Evolutionary conservation across 92 coral and sea anemone species (phyloP).

Genomic region (Epizoanthus fatuus): DNA sequence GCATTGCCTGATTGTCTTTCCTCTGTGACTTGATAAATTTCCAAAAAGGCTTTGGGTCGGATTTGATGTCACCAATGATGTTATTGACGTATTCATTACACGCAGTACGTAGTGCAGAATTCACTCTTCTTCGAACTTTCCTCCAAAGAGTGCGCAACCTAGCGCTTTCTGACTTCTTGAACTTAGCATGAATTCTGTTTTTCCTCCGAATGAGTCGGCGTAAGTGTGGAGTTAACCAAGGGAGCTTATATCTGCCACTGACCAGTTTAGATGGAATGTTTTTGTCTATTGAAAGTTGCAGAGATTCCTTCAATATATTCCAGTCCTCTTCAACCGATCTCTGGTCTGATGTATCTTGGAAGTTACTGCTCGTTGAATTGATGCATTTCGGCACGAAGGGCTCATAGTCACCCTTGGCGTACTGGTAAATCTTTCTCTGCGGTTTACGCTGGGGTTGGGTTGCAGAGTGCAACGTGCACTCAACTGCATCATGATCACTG

Average conservation of each 20-base stretch:
- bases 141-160: too few relatives aligned
- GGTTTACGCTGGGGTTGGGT: not conserved
- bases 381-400: not conserved
- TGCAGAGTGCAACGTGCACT: not conserved
- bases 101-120: too few relatives aligned
- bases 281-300: not conserved
- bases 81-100: too few relatives aligned
- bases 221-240: not conserved
- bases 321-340: not conserved
- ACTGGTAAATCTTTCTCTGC: not conserved
- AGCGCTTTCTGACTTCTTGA: not conserved
- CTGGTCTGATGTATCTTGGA: not conserved
- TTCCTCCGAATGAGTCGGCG: not conserved
- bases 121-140: too few relatives aligned
- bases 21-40: too few relatives aligned
- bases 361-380: not conserved
- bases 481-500: not conserved
- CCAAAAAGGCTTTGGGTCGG: too few relatives aligned
- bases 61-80: too few relatives aligned
- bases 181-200: too few relatives aligned
- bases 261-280: not conserved
- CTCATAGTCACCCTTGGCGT: not conserved
- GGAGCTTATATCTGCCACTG: not conserved
- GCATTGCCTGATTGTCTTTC: too few relatives aligned
- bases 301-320: not conserved